Percentiles rank a stretch among this genome's conserved stretches.
phyloP scores from a whole-genome alignment of 1,140 invertebrate genomes.

The Sitobion miscanthi region DNA sequence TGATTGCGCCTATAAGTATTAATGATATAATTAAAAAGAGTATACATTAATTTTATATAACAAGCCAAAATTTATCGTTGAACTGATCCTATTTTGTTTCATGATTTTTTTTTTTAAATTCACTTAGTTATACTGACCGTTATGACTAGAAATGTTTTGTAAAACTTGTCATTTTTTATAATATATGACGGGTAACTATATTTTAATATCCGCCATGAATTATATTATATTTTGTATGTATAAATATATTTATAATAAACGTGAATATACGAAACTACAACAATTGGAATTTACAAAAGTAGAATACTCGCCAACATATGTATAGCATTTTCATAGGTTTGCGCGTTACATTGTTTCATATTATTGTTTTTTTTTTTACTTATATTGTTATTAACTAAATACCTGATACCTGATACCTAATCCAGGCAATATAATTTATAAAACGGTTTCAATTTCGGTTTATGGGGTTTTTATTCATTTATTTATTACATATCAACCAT shows the following conservation, averaged over 20 bases:
- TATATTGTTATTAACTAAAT: background rate
- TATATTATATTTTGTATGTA: background rate
- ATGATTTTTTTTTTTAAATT: too few relatives aligned
- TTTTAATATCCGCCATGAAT: background rate
- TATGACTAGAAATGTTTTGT: too few relatives aligned
- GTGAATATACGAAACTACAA: background rate
- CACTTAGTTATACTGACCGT: too few relatives aligned
- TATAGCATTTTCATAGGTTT: background rate
- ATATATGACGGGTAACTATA: background rate
- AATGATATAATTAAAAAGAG: too few relatives aligned
- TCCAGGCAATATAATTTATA: background rate
- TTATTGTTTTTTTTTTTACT: background rate
- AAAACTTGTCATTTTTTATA: too few relatives aligned
- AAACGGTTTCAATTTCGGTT: constrained; percentile 1
- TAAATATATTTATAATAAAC: background rate
- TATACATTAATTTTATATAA: too few relatives aligned
- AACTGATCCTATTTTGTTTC: too few relatives aligned
- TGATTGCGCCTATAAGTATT: too few relatives aligned
- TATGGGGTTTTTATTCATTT: background rate
- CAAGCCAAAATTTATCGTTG: too few relatives aligned
- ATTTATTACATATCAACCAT: background rate
- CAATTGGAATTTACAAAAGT: background rate
- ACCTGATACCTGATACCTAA: background rate
- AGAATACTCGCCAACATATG: background rate
- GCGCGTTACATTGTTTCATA: background rate